These are phyloP conservation scores for Philopotamus ludificatus DNA, from an alignment of 1,140 invertebrate species.

Conservation along the genomic window DNA sequence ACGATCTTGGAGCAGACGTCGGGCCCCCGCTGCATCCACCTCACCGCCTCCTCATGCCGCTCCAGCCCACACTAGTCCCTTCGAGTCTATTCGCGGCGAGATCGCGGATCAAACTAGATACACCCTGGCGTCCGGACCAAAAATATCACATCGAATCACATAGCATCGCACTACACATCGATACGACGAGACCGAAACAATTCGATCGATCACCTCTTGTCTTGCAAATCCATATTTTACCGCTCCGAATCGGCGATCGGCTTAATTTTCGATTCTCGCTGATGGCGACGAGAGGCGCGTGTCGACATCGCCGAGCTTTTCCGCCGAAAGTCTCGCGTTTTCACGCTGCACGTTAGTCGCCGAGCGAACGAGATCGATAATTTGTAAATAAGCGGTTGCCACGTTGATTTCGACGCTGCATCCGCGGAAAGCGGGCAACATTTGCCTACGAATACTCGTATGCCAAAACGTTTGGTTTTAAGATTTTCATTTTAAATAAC, in stretches of 20 bases:
- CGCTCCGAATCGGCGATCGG: not conserved
- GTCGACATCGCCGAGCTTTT: not conserved
- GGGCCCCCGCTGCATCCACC: not conserved
- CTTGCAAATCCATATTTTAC: too few species aligned
- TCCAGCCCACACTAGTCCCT: constrained; percentile 37
- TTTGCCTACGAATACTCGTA: not conserved
- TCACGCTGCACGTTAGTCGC: too few species aligned
- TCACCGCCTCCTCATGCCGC: constrained; percentile 24
- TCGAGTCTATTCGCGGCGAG: not conserved
- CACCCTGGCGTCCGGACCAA: too few species aligned
- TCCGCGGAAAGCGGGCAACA: not conserved
- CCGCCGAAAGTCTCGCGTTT: constrained; percentile 12
- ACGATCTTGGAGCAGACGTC: constrained; percentile 19
- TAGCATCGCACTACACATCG: too few species aligned
- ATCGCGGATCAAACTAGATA: too few species aligned
- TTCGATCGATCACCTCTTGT: too few species aligned
- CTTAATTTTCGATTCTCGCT: too few species aligned
- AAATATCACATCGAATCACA: too few species aligned
- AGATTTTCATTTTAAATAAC: too few species aligned
- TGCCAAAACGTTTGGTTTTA: not conserved
- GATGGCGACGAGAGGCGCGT: not conserved
- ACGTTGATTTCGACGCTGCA: not conserved
- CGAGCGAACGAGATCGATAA: constrained; percentile 4
- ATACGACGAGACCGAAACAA: too few species aligned
- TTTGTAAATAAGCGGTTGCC: not conserved